phyloP scores from a whole-genome alignment of 2,888 invertebrate species.

The Scaptomyza reducta region DNA sequence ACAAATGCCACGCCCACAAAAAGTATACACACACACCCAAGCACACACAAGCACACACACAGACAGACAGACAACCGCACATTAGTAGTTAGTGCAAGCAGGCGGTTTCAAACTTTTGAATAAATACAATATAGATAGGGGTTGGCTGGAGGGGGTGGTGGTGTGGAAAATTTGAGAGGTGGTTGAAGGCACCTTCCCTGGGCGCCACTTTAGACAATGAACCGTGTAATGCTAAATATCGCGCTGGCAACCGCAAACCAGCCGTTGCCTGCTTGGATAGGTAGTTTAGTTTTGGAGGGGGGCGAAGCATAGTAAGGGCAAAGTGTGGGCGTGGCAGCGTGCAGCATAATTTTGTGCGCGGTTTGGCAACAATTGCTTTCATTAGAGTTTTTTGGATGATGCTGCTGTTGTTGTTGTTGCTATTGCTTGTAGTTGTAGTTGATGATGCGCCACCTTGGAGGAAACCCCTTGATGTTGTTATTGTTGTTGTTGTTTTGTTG shows the following conservation, averaged over 20 bases:
- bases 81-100: slow-evolving; percentile 81
- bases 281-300: neutral
- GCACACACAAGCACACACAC: slow-evolving; percentile 21
- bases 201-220: slow-evolving; percentile 80
- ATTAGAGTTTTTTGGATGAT: slow-evolving; percentile 69
- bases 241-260: slow-evolving; percentile 69
- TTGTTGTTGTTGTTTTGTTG: slow-evolving; percentile 56
- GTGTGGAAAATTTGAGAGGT: neutral
- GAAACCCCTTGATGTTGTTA: slow-evolving; percentile 65
- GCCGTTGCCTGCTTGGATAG: slow-evolving; percentile 41
- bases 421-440: slow-evolving; percentile 1
- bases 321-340: slow-evolving; percentile 51
- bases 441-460: slow-evolving; percentile 60
- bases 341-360: slow-evolving; percentile 78
- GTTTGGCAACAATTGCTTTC: slow-evolving; percentile 80
- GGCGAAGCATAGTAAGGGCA: neutral
- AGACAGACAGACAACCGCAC: slow-evolving; percentile 60
- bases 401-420: slow-evolving; percentile 15
- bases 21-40: slow-evolving; percentile 11
- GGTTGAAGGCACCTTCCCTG: slow-evolving; percentile 47
- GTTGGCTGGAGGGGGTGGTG: neutral
- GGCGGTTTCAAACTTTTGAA: slow-evolving; percentile 75
- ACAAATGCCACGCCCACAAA: slow-evolving; percentile 57
- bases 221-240: slow-evolving; percentile 79
- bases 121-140: slow-evolving; percentile 70